Conservation (phyloP, 2,113 vertebrate species). For the Eidolon helvum region DNA sequence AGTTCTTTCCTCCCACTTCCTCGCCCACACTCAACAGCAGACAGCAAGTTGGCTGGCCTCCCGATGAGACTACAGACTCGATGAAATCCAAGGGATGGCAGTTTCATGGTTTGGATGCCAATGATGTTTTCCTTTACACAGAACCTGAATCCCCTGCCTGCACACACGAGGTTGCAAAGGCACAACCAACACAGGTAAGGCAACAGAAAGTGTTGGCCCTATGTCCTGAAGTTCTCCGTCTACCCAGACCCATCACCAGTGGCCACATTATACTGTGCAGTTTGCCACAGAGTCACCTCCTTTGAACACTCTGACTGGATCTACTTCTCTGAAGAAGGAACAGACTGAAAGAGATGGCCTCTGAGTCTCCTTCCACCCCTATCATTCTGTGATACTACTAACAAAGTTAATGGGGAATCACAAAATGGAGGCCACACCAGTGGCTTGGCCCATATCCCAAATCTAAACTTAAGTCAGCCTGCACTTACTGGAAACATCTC, state of each 20-base stretch:
- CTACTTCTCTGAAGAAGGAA: neutral
- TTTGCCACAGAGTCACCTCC: neutral
- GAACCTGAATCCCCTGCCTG: neutral
- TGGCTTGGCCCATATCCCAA: neutral
- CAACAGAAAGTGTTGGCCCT: fast-evolving
- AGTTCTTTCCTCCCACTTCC: slow-evolving; percentile 68
- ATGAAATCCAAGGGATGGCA: neutral
- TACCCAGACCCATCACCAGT: neutral
- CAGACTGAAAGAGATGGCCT: neutral
- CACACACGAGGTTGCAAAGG: neutral
- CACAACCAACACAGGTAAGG: neutral
- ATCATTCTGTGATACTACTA: neutral
- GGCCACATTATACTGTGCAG: neutral
- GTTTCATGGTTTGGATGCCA: neutral
- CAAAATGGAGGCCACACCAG: neutral
- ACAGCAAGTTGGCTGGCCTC: slow-evolving; percentile 72
- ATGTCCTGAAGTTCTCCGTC: neutral
- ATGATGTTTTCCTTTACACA: neutral
- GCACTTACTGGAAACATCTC: neutral
- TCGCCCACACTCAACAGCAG: slow-evolving; percentile 66
- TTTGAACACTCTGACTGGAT: neutral
- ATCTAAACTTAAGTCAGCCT: neutral
- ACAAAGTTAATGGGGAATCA: neutral
- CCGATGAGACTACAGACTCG: neutral
- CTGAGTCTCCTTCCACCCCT: neutral